A percentile compares a stretch with the other conserved stretches of the same genome.
Evolutionary conservation across 2,888 invertebrate species (phyloP).

Genomic region (Tachystola acroxantha): DNA sequence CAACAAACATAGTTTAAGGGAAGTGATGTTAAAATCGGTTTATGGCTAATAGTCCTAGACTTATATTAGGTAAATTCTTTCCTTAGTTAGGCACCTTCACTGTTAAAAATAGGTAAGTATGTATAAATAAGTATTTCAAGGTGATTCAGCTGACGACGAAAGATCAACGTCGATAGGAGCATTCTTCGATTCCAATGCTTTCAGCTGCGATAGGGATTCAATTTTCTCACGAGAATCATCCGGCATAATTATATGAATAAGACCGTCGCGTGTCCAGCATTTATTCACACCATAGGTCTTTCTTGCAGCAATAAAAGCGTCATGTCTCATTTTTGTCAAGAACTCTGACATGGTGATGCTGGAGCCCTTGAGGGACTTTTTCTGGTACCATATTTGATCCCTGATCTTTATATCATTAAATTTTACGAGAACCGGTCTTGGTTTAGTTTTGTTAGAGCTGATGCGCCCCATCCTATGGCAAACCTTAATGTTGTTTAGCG

Average conservation of each 20-base stretch:
- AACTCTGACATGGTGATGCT: not conserved
- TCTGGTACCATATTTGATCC: not conserved
- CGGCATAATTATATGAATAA: not conserved
- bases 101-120: too few relatives aligned
- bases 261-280: conserved; percentile 4
- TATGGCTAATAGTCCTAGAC: too few relatives aligned
- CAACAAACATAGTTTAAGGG: too few relatives aligned
- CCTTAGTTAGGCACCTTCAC: too few relatives aligned
- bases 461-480: not conserved
- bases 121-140: too few relatives aligned
- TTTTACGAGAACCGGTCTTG: not conserved
- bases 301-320: not conserved
- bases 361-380: not conserved
- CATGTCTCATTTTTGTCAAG: not conserved
- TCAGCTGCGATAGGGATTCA: too few relatives aligned
- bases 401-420: not conserved
- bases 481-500: not conserved
- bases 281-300: not conserved
- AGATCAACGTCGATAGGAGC: too few relatives aligned
- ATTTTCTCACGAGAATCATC: not conserved
- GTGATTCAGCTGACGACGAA: too few relatives aligned
- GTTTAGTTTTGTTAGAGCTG: not conserved
- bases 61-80: too few relatives aligned
- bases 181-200: too few relatives aligned
- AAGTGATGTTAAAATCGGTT: too few relatives aligned